phyloP scores from a whole-genome alignment of 1,140 invertebrate species.

The Leptinotarsa lineolata region DNA sequence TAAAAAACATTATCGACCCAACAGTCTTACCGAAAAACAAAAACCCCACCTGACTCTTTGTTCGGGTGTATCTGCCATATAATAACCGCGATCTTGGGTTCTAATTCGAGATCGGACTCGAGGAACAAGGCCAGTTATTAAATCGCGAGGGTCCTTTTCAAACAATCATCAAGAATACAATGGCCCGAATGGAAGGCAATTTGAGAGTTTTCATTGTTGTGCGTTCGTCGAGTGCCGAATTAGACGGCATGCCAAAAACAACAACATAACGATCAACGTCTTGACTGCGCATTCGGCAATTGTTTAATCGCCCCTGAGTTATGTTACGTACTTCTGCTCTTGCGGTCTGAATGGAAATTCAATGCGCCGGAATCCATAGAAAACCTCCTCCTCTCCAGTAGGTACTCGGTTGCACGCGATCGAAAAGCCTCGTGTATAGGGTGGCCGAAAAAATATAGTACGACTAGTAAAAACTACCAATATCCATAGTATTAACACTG shows the following conservation, averaged over 20 bases:
- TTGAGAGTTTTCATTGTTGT: slow-evolving; percentile 16
- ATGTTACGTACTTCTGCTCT: background rate
- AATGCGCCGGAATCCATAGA: slow-evolving; percentile 21
- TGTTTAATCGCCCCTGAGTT: slow-evolving; percentile 19
- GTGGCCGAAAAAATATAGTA: background rate
- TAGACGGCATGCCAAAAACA: slow-evolving; percentile 6
- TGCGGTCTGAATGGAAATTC: slow-evolving; percentile 15
- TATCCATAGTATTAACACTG: too few species aligned
- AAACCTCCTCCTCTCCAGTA: slow-evolving; percentile 9
- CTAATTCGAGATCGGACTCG: slow-evolving; percentile 4
- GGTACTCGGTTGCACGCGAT: slow-evolving; percentile 18
- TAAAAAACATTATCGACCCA: too few species aligned
- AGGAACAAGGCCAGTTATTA: slow-evolving; percentile 4
- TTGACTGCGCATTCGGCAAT: slow-evolving; percentile 11
- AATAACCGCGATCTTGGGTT: slow-evolving; percentile 9
- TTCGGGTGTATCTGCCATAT: background rate
- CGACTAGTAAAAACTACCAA: too few species aligned
- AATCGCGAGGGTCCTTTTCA: slow-evolving; percentile 15
- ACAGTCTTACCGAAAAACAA: too few species aligned
- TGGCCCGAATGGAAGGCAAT: slow-evolving; percentile 14
- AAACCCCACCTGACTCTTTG: background rate
- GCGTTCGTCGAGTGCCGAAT: slow-evolving; percentile 17
- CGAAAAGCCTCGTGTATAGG: background rate
- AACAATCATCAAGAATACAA: slow-evolving; percentile 12
- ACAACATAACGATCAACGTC: background rate